Evolutionary conservation across 1,140 invertebrate species (phyloP).

Genomic region (Drosophila miranda): DNA sequence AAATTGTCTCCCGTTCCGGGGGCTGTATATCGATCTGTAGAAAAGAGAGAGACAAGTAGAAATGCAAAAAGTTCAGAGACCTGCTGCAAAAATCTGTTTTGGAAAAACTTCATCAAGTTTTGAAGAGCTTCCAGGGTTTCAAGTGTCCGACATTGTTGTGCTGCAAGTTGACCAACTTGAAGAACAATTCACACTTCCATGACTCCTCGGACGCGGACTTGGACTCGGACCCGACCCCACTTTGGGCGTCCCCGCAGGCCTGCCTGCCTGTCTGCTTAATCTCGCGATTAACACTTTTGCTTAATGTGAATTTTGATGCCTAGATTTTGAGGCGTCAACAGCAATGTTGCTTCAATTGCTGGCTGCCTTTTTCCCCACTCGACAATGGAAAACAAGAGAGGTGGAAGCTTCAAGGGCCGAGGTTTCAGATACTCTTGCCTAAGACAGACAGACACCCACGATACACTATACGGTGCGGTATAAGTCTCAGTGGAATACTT

Average conservation of each 20-base stretch:
- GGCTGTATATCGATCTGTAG: slow-evolving; percentile 88
- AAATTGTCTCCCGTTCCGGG: slow-evolving; percentile 83
- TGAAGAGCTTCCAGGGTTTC: slow-evolving; percentile 9
- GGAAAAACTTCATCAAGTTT: slow-evolving; percentile 18
- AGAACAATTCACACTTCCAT: slow-evolving; percentile 35
- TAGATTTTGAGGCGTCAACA: slow-evolving; percentile 47
- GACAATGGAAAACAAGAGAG: no score
- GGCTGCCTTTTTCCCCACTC: slow-evolving; percentile 37
- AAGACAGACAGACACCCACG: no score
- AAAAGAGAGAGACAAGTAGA: slow-evolving; percentile 59
- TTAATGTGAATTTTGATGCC: slow-evolving; percentile 15
- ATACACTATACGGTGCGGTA: no score
- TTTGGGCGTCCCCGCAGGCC: no score
- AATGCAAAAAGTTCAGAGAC: slow-evolving; percentile 34
- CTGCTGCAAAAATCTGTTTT: slow-evolving; percentile 18
- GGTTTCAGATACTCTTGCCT: no score
- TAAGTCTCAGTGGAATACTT: no score
- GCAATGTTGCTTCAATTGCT: slow-evolving; percentile 25
- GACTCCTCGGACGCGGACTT: no score
- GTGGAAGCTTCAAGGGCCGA: no score
- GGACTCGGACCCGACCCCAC: not conserved
- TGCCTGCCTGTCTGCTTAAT: slow-evolving; percentile 6
- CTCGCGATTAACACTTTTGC: slow-evolving; percentile 34
- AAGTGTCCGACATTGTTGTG: slow-evolving; percentile 35
- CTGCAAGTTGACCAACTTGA: slow-evolving; percentile 44